Evolutionary conservation across 2,888 invertebrate species (phyloP).

Genomic region (Drosophila villosipedis): DNA sequence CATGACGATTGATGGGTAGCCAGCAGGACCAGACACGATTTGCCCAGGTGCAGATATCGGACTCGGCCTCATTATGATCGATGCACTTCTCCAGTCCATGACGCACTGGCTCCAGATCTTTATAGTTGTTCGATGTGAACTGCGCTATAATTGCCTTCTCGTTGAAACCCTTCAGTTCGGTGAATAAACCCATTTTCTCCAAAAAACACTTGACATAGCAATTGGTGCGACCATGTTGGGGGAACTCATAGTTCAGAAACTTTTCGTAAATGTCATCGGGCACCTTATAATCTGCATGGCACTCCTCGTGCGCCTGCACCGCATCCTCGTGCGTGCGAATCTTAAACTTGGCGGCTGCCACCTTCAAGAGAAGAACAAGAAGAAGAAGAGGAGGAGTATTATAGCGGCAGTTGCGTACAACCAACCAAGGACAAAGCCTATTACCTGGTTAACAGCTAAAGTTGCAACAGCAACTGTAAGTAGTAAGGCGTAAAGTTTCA

Average conservation of each 20-base stretch:
- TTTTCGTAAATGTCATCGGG: conserved; percentile 82
- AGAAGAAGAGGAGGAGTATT: neutral
- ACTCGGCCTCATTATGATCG: conserved; percentile 82
- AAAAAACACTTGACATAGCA: conserved; percentile 84
- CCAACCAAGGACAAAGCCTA: conserved; percentile 21
- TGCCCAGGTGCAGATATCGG: conserved; percentile 82
- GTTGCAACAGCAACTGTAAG: conserved; percentile 56
- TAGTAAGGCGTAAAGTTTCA: conserved; percentile 73
- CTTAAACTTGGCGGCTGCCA: conserved; percentile 69
- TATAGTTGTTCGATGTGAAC: conserved; percentile 69
- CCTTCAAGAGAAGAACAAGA: conserved; percentile 32
- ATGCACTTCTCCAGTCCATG: conserved; percentile 83
- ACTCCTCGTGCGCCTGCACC: conserved; percentile 77
- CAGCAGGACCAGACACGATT: conserved; percentile 83
- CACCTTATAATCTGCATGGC: conserved; percentile 72
- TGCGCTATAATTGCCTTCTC: conserved; percentile 78
- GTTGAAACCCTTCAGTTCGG: conserved; percentile 75
- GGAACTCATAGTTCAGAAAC: conserved; percentile 80
- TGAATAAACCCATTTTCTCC: conserved; percentile 83
- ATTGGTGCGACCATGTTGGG: conserved; percentile 80
- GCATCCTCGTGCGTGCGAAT: conserved; percentile 81
- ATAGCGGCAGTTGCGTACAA: neutral
- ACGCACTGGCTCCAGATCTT: conserved; percentile 67
- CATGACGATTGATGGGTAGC: conserved; percentile 80
- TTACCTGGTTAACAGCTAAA: conserved; percentile 71